Base-by-base conservation (phyloP, 64 coral and sea anemone genomes). In the Hydrozoanthus tunicans region DNA sequence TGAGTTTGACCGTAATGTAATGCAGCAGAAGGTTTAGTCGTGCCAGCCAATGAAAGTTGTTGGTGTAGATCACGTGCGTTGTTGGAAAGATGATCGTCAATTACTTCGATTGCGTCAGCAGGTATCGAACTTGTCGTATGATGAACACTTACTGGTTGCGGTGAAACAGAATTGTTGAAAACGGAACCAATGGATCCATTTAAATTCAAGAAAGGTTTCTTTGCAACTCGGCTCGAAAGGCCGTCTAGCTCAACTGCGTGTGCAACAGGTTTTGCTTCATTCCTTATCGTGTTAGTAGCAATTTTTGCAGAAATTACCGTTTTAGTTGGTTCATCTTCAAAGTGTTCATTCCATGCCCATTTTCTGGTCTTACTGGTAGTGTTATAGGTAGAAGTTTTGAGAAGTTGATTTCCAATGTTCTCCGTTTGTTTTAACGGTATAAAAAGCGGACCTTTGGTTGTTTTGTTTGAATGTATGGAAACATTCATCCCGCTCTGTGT, bases 21-120 rank as follows among this genome's bases (percentile, higher is more conserved):
- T 83, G 62, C 7, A 4, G 17, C 27, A 71, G 70, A n/a, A 73
- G 8, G 23, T 27, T 55, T 58, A 17, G 56, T 27, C 32, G 6
- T 6, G 59, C 9, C n/a, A 60, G 69, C n/a, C 12, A 14, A 2
- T 63, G 58, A 65, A 15, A 2, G 5, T 60, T 51, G 84, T 51
- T 73, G 25, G 53, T 11, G 13, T 0, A 51, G 15, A 10, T 14
- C 53, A 1, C 62, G 9, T 53, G 62, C 17, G 23, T 6, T 6
- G 20, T 68, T 62, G 24, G 10, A 7, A 6, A 26, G 10, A 60
- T 55, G 32, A 59, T 88, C 70, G 12, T 72, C 69, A 74, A 88
- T 72, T 58, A 88, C 56, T 58, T 73, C 84, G 51, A 73, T 24
- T 13, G 55, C 26, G 15, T 88, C 84, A 15, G 54, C 12, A 58